Conservation (phyloP, 2,888 invertebrate genomes). For the Lysandra coridon region DNA sequence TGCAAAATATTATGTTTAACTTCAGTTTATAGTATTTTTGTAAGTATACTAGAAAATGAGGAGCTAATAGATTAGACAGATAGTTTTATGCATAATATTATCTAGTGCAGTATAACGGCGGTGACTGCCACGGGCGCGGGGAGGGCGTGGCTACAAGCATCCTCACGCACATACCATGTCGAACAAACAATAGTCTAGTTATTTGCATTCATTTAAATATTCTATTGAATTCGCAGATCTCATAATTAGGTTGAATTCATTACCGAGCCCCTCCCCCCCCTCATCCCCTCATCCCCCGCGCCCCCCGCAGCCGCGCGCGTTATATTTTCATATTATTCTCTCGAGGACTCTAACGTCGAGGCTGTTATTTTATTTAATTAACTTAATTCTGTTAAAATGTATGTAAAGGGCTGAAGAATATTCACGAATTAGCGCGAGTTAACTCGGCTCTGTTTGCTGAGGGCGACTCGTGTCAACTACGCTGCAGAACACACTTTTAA, state of each 20-base stretch:
- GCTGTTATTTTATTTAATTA: conserved; percentile 19
- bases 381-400: conserved; percentile 8
- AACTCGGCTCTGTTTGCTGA: not conserved
- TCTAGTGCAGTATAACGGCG: too few relatives aligned
- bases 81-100: too few relatives aligned
- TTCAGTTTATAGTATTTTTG: too few relatives aligned
- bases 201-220: conserved; percentile 28
- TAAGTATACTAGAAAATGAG: too few relatives aligned
- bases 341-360: conserved; percentile 3
- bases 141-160: not conserved
- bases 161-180: not conserved
- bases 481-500: not conserved
- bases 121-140: not conserved
- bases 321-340: conserved; percentile 23
- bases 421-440: not conserved
- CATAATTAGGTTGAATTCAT: conserved; percentile 27
- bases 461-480: not conserved
- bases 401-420: not conserved
- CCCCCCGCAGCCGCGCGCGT: not conserved
- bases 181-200: not conserved
- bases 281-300: not conserved
- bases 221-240: conserved; percentile 9
- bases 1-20: too few relatives aligned
- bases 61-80: too few relatives aligned
- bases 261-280: not conserved